These are phyloP conservation scores for Stenotaenia linearis DNA, from an alignment of 2,888 invertebrate species.

Conservation along the genomic window DNA sequence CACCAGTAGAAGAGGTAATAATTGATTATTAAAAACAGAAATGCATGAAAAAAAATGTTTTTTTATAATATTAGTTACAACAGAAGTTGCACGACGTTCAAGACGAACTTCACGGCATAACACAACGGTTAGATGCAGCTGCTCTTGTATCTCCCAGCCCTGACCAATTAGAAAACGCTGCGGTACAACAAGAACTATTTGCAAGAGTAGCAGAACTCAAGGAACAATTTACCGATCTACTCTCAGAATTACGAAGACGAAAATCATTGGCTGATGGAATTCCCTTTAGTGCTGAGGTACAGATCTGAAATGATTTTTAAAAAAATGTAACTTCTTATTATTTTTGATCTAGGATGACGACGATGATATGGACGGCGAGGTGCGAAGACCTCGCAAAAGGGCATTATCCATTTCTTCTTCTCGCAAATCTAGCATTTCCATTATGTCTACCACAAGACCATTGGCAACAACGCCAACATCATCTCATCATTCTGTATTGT, in stretches of 20 bases:
- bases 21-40: not conserved
- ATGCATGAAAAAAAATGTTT: not conserved
- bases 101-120: constrained; percentile 44
- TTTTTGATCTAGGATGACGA: constrained; percentile 39
- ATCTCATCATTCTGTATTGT: constrained; percentile 34
- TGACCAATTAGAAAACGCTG: constrained; percentile 32
- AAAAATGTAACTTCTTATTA: not conserved
- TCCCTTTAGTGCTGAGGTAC: constrained; percentile 39
- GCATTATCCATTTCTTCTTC: constrained; percentile 38
- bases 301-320: not conserved
- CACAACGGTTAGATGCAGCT: constrained; percentile 39
- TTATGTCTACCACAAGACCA: constrained; percentile 35
- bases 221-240: constrained; percentile 48
- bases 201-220: constrained; percentile 45
- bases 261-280: constrained; percentile 44
- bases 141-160: not conserved
- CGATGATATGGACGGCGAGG: constrained; percentile 46
- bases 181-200: constrained; percentile 39
- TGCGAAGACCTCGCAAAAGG: constrained; percentile 44
- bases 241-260: constrained; percentile 47
- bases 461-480: constrained; percentile 35
- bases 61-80: constrained; percentile 41
- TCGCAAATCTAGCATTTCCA: constrained; percentile 32
- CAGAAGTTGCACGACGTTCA: constrained; percentile 45
- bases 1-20: constrained; percentile 44